These are phyloP conservation scores for Pseudopipra pipra DNA, from an alignment of 2,113 vertebrate genomes.

Conservation along the genomic window DNA sequence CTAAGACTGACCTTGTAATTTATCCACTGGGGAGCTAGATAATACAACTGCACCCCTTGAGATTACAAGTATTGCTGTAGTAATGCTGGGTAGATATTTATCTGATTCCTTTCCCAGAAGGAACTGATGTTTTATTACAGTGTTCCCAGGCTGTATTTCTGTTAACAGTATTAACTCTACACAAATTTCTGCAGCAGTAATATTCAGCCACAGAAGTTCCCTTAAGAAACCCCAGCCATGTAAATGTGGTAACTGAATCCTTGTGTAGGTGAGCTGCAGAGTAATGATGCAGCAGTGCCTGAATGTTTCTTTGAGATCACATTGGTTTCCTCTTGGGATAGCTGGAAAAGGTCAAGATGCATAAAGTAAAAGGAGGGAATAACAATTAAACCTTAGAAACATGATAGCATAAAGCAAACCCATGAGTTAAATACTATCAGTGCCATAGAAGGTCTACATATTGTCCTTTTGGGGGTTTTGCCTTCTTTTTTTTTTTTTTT, in stretches of 20 bases:
- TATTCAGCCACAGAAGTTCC: background rate
- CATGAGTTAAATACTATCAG: background rate
- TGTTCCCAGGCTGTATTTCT: background rate
- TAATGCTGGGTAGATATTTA: background rate
- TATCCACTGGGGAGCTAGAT: background rate
- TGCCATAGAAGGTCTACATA: background rate
- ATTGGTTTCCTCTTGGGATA: background rate
- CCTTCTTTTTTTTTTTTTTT: background rate
- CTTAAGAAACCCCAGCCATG: background rate
- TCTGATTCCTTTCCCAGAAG: background rate
- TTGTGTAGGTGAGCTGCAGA: background rate
- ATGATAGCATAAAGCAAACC: background rate
- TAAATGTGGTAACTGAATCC: background rate
- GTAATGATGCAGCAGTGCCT: background rate
- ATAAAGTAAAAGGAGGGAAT: background rate
- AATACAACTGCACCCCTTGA: background rate
- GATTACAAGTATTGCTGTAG: background rate
- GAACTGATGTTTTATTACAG: background rate
- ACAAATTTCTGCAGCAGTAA: background rate
- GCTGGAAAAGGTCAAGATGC: slow-evolving; percentile 31
- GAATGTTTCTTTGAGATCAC: background rate
- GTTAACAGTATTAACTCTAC: background rate
- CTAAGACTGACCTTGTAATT: background rate
- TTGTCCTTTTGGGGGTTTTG: accelerated
- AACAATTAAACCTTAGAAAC: background rate